A percentile compares a stretch with the other conserved stretches of the same genome.
Evolutionary conservation across 2,113 vertebrate species (phyloP).

Genomic region (Clarias magur): DNA sequence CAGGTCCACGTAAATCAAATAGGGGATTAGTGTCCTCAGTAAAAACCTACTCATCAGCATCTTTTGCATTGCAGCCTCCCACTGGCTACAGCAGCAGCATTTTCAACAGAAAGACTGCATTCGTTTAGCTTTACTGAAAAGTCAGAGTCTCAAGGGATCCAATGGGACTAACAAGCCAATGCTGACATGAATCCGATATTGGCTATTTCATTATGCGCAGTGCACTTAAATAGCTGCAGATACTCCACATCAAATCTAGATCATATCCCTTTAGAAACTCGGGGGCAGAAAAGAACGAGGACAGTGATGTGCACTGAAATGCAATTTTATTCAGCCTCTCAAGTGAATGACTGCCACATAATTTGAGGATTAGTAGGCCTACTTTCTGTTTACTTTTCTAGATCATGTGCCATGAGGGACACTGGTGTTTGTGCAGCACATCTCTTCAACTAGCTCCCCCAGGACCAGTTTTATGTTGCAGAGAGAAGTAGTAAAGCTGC

Average conservation of each 20-base stretch:
- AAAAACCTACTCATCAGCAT: constrained; percentile 18
- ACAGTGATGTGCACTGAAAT: constrained; percentile 13
- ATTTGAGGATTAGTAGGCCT: constrained; percentile 2
- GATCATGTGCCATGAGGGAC: constrained; percentile 9
- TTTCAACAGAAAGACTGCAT: neutral
- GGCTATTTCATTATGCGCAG: constrained; percentile 17
- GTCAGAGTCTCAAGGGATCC: neutral
- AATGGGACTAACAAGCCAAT: neutral
- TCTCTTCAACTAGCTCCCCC: neutral
- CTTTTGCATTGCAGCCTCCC: neutral
- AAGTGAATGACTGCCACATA: constrained; percentile 4
- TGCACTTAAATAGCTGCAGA: constrained; percentile 1
- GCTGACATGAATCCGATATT: constrained; percentile 8
- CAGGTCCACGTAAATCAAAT: neutral
- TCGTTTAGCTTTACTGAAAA: neutral
- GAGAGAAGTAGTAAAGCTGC: constrained; percentile 6
- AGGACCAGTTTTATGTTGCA: constrained; percentile 2
- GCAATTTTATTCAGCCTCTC: constrained; percentile 1
- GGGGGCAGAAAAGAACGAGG: constrained; percentile 1
- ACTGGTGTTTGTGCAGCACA: constrained; percentile 13
- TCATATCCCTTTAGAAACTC: neutral
- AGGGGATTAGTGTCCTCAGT: neutral
- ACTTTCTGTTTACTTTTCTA: constrained; percentile 32
- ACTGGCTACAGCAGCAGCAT: neutral
- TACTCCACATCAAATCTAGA: constrained; percentile 16